Percentiles rank a stretch among this genome's conserved stretches.
phyloP scores from a whole-genome alignment of 1,140 invertebrate genomes.

The Frieseomelitta varia region DNA sequence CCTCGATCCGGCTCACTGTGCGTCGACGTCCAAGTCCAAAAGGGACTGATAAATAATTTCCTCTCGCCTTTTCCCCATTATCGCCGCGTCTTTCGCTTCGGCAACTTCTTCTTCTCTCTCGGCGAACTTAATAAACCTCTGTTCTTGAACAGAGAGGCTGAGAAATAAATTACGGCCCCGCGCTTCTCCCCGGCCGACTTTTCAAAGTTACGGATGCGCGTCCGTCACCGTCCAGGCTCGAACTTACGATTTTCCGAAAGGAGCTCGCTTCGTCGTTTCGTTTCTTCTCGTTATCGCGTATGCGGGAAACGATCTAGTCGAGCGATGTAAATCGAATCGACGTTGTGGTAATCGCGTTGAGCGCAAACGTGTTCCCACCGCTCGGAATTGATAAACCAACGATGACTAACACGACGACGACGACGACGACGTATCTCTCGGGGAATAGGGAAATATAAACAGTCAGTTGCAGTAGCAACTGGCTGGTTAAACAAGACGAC shows the following conservation, averaged over 20 bases:
- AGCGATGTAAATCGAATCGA: neutral
- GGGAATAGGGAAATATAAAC: too few relatives aligned
- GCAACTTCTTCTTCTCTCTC: neutral
- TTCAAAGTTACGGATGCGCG: constrained; percentile 1
- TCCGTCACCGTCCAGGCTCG: neutral
- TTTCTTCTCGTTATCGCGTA: neutral
- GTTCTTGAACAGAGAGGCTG: neutral
- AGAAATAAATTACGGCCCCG: constrained; percentile 23
- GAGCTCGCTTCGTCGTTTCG: neutral
- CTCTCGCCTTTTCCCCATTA: neutral
- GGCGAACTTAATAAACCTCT: constrained; percentile 11
- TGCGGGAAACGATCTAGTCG: too few relatives aligned
- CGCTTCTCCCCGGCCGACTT: neutral
- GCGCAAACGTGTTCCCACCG: too few relatives aligned
- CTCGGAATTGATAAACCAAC: too few relatives aligned
- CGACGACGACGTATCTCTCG: neutral
- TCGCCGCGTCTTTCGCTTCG: constrained; percentile 2
- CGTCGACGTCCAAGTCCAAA: too few relatives aligned
- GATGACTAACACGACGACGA: neutral
- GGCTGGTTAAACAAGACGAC: constrained; percentile 1
- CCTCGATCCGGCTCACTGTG: too few relatives aligned
- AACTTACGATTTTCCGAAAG: neutral
- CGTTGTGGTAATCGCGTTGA: too few relatives aligned
- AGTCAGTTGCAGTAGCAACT: neutral
- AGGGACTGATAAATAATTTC: constrained; percentile 9